Evolutionary conservation across 2,797 vertebrate species (phyloP).

Genomic region (Anomalospiza imberbis): DNA sequence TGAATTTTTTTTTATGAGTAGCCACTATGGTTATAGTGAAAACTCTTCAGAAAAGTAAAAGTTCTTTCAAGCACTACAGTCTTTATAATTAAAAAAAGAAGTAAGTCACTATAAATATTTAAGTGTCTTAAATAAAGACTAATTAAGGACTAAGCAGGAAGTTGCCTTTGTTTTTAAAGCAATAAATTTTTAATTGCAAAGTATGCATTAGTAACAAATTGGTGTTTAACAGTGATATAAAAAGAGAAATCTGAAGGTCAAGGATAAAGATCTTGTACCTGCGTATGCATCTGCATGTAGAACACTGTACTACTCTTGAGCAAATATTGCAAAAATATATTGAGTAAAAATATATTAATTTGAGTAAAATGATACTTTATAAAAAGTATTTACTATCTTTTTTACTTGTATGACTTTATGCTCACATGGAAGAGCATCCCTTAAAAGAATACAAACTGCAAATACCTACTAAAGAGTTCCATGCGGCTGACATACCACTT

Average conservation of each 20-base stretch:
- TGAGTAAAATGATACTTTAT: neutral
- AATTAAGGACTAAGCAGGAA: constrained; percentile 11
- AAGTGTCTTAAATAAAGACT: constrained; percentile 28
- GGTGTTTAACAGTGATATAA: neutral
- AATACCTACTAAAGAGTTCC: neutral
- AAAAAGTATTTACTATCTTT: neutral
- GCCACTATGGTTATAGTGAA: neutral
- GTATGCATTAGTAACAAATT: neutral
- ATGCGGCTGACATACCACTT: neutral
- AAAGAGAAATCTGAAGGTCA: constrained; percentile 9
- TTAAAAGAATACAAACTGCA: neutral
- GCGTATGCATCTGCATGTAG: neutral
- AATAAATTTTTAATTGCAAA: constrained; percentile 16
- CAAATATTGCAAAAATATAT: neutral
- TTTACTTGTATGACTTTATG: neutral
- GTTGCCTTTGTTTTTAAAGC: constrained; percentile 16
- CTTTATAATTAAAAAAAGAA: neutral
- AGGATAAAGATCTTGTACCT: neutral
- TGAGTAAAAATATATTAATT: neutral
- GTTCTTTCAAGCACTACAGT: neutral
- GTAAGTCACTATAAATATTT: constrained; percentile 1
- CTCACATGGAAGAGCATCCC: neutral
- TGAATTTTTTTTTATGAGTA: neutral
- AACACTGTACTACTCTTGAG: neutral
- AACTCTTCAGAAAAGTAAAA: neutral